Percentiles rank a stretch among this genome's conserved stretches.
These are phyloP conservation scores for Ethmia dodecea DNA, from an alignment of 2,888 invertebrate species.

Conservation along the genomic window DNA sequence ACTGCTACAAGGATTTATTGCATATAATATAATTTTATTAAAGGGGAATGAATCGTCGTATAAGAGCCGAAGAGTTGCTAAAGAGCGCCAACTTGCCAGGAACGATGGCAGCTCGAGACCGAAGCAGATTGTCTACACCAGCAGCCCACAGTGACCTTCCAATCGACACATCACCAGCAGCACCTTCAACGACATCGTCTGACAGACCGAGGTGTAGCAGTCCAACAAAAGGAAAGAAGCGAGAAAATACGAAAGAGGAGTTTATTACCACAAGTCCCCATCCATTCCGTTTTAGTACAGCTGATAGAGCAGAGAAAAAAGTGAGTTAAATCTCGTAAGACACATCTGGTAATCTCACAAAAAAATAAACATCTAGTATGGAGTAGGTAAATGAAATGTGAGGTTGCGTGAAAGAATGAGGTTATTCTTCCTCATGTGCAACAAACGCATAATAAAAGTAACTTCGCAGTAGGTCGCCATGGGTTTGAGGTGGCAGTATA, in stretches of 20 bases:
- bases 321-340: slow-evolving; percentile 24
- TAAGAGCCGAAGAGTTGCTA: slow-evolving; percentile 83
- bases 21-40: slow-evolving; percentile 8
- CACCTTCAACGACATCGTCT: slow-evolving; percentile 48
- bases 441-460: no score
- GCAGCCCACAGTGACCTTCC: slow-evolving; percentile 68
- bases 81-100: slow-evolving; percentile 81
- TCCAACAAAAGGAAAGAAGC: slow-evolving; percentile 50
- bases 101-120: slow-evolving; percentile 81
- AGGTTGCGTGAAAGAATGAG: no score
- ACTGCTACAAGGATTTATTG: no score
- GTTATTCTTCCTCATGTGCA: no score
- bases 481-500: no score
- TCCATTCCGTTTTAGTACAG: slow-evolving; percentile 72
- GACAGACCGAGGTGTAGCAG: slow-evolving; percentile 47
- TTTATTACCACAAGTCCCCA: slow-evolving; percentile 74
- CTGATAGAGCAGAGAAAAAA: slow-evolving; percentile 64
- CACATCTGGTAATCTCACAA: neutral
- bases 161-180: slow-evolving; percentile 59
- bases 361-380: no score
- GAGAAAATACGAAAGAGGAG: slow-evolving; percentile 47
- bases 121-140: slow-evolving; percentile 62
- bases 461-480: no score
- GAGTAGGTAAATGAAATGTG: no score
- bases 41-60: slow-evolving; percentile 81